phyloP scores from a whole-genome alignment of 2,797 vertebrate genomes.

The Danio aesculapii region DNA sequence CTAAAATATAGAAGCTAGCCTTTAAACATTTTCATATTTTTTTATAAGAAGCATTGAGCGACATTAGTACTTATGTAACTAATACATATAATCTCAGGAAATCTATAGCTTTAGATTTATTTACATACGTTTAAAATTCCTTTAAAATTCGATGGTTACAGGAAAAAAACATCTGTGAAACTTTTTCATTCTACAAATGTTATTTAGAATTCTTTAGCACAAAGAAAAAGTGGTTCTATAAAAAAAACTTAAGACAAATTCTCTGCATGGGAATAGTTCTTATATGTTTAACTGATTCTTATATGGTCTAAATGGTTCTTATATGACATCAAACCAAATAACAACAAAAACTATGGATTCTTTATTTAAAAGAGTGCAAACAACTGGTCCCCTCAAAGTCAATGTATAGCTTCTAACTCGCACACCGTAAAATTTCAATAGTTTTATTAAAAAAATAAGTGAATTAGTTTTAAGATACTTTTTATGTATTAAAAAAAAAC shows the following conservation, averaged over 20 bases:
- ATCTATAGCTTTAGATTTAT: not conserved
- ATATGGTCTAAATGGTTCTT: no score
- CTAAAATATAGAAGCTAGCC: not conserved
- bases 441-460: not conserved
- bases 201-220: no score
- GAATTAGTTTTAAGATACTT: slow-evolving; percentile 3
- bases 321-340: no score
- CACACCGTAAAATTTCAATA: not conserved
- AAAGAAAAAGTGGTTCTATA: no score
- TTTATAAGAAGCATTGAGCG: not conserved
- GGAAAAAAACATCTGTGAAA: no score
- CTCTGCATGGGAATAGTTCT: no score
- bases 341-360: no score
- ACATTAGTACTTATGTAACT: not conserved
- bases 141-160: not conserved
- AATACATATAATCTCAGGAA: no score
- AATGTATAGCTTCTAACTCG: not conserved
- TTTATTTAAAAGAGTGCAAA: not conserved
- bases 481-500: no score
- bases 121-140: not conserved
- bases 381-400: not conserved
- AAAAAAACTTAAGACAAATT: no score
- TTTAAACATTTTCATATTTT: not conserved
- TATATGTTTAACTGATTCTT: no score
- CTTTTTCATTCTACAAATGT: no score